phyloP scores from a whole-genome alignment of 2,797 vertebrate genomes.

The Coccyzus lansbergi region DNA sequence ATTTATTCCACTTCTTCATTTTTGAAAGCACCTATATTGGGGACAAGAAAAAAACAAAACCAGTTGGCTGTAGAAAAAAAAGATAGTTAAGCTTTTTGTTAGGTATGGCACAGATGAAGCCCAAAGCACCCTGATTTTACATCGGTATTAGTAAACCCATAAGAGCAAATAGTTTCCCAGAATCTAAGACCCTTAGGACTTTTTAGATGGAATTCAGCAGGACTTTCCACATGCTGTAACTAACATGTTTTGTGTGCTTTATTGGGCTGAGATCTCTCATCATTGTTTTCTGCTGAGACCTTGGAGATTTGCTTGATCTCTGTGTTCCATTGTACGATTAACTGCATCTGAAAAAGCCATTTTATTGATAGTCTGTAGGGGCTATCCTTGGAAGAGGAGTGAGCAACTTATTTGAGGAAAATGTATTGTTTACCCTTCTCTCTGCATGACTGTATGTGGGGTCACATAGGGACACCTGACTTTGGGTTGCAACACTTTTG shows the following conservation, averaged over 20 bases:
- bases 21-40: not conserved
- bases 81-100: not conserved
- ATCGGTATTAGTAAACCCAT: not conserved
- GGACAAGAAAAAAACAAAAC: not conserved
- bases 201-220: constrained; percentile 4
- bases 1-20: not conserved
- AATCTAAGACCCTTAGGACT: constrained; percentile 5
- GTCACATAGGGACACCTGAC: not conserved
- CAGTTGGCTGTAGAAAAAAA: not conserved
- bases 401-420: not conserved
- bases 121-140: not conserved
- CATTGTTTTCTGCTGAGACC: constrained; percentile 15
- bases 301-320: constrained; percentile 28
- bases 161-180: constrained; percentile 28
- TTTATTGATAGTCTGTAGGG: not conserved
- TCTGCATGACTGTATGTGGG: not conserved
- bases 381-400: not conserved
- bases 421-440: not conserved
- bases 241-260: not conserved
- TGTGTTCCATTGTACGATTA: not conserved
- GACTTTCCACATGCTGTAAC: constrained; percentile 6
- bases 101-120: not conserved
- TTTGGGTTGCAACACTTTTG: accelerated
- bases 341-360: not conserved
- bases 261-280: not conserved